Evolutionary conservation across 2,113 vertebrate genomes (phyloP), one percentile per base, ranked within the genome.

Genomic region (Sceloporus undulatus): DNA sequence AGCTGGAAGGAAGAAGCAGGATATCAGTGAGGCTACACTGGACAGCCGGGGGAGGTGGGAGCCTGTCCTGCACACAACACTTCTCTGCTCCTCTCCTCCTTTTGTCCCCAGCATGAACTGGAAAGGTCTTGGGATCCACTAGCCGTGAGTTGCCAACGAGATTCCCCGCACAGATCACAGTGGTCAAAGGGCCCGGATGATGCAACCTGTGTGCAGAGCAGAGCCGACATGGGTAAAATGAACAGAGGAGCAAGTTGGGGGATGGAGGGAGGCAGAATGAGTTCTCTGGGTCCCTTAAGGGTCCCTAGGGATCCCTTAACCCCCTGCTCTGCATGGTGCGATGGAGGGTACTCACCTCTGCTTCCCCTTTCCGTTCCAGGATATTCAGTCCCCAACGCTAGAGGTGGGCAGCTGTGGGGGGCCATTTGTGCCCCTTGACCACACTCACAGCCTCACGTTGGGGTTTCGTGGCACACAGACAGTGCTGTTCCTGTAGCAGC

Each of bases 61-160:
- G 27, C 23, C 18, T 27, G 2, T 70, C 4, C 8, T 38, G 16
- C 73, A 9, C 13, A 19, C 1, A 11, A 10, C 11, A 10, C 73
- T 2, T 14, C 18, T 38, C 4, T 38, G 2, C 40, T 5, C 6
- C 5, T 18, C 23, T 18, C 27, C 2, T 23, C 23, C 19, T 52
- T 83, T 11, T 56, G 9, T 34, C 40, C 9, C 1, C 87, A 88
- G 87, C 87, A 88, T 1, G 23, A 77, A 2, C 81, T 83, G 59
- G 87, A 88, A 19, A 29, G 6, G 8, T 88, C 87, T 13, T 80
- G 68, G 78, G 68, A 68, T 19, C 87, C 73, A 1, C 73, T 88
- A 1, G 81, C 73, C 8, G 42, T 88, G 59, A 9, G 62, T 9
- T 70, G 59, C 71, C 73, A 1, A 0, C 73, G 80, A 1, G 87